Base-by-base conservation (phyloP, 2,888 invertebrate genomes). In the Cabera pusaria region DNA sequence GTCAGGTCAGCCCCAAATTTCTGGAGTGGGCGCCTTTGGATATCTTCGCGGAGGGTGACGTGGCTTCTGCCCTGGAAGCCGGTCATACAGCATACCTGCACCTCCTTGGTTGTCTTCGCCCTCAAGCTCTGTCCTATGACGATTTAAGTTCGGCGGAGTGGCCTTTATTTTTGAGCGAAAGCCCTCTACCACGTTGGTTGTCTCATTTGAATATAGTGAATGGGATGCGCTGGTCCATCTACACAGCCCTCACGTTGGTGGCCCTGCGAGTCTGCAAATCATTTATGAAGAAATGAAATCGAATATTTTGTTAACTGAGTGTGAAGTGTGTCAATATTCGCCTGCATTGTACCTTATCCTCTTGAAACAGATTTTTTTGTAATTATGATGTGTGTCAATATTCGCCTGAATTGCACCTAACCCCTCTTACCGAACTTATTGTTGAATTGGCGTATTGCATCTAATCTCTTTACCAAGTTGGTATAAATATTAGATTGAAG, bases 21-120 rank as follows among this genome's bases (percentile, higher is more conserved):
- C 48, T 89, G 12, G 85, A 84, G 45, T 89, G 88, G 88, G 76
- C 78, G n/a, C 72, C 87, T 2, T 41, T 89, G 14, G 89, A 89
- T 35, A 44, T 88, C 1, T 89, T 80, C 29, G 80, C 71, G 6
- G 87, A 88, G 0, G 88, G 89, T 0, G 89, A 89, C 29, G 59
- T 87, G 1, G 78, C 77, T 0, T 71, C 77, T 0, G 79, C 87
- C 0, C 48, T 89, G 14, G 81, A 87, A 52, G 88, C 88, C 6
- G 89, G 88, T 0, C 81, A 89, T 27, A 58, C 57, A 2, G 76
- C 86, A 1, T 89, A 83, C 28, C 45, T 87, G 1, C 75, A 78
- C 38, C 44, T 89, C 31, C 33, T 86, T 21, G 72, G 66, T 9
- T 70, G 55, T 23, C 53, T 89, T 10, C 70, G 86, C 1, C 89